Conservation (phyloP, 2,113 vertebrate species). For the Apaloderma vittatum region DNA sequence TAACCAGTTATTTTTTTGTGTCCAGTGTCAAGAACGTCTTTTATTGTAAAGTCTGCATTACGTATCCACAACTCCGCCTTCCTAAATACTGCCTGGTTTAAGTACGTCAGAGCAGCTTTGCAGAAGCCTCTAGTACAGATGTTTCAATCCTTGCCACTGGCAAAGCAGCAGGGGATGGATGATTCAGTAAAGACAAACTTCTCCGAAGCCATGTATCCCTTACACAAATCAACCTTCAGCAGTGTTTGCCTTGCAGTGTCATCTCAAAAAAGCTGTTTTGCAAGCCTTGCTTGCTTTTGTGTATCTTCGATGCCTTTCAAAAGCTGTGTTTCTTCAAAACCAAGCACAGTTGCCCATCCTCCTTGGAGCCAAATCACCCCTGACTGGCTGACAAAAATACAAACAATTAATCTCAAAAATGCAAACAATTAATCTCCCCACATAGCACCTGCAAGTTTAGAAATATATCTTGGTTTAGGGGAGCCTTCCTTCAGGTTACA, state of each 20-base stretch:
- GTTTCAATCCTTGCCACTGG: neutral
- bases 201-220: neutral
- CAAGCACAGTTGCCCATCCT: neutral
- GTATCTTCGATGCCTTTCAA: neutral
- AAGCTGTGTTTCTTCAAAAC: neutral
- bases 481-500: neutral
- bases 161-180: neutral
- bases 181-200: constrained; percentile 15
- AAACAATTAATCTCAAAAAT: neutral
- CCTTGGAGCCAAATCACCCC: neutral
- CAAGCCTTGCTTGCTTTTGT: neutral
- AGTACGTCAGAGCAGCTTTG: neutral
- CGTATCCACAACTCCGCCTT: neutral
- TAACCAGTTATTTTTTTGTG: no score
- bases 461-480: neutral
- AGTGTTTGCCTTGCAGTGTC: neutral
- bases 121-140: neutral
- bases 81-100: neutral
- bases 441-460: neutral
- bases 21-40: neutral
- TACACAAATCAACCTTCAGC: neutral
- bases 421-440: neutral
- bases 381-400: neutral
- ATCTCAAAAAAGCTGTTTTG: constrained; percentile 1
- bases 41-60: neutral